Base-by-base conservation (phyloP, 1,140 invertebrate genomes). In the Pseudomyrmex concolor region DNA sequence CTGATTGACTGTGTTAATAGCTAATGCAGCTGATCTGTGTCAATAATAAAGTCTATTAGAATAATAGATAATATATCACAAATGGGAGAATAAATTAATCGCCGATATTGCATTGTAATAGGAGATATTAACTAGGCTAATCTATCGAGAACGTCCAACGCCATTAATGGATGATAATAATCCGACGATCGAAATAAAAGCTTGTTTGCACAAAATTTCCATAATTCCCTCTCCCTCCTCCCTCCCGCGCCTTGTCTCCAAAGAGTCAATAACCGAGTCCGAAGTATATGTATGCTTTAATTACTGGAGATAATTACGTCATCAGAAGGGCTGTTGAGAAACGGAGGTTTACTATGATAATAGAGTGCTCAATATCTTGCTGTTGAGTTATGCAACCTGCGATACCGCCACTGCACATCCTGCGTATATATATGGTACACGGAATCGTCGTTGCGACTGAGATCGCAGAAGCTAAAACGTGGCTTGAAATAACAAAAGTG, bases 301-400 rank as follows among this genome's bases (percentile, higher is more conserved):
- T 89, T 89, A 89, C 87, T 77, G 78, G 77, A 84, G 87, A 89
- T 89, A 89, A 89, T 89, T 89, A 89, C 87, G 77, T 89, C 87
- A 84, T 89, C 86, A 86, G 77, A 83, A 64, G 66, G 12, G 57
- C 76, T 57, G 57, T 62, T 85, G 86, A 87, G 81, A 67, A 84
- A 84, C 86, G 78, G 82, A 86, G 88, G 88, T 86, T 89, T 89
- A 86, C 84, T 89, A 63, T 86, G 87, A 89, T 89, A 89, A 88
- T 85, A 88, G 80, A 76, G 73, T 84, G 86, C 72, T 84, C 84
- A 86, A 84, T 89, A 89, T 89, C 84, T 88, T 68, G 84, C 66
- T 89, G 34, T 34, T 34, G 81, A 86, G 82, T 86, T 89, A 86
- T 80, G 72, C 60, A 87, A 48, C 77, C 19, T 48, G 60, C 83